These are phyloP conservation scores for Colaptes auratus DNA, from an alignment of 2,113 vertebrate genomes.

Conservation along the genomic window DNA sequence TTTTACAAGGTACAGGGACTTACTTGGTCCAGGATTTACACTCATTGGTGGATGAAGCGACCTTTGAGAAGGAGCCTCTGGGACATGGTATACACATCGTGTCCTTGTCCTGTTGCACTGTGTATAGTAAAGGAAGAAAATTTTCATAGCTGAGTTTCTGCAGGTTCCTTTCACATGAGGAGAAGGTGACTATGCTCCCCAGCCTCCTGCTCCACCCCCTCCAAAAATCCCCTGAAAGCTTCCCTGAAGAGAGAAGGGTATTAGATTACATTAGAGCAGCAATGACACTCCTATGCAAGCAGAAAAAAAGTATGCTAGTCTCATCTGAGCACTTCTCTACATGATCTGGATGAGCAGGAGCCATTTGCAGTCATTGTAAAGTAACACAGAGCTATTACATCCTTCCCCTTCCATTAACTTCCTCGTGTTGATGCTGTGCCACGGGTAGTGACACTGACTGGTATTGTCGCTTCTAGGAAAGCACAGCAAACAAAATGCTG, in stretches of 20 bases:
- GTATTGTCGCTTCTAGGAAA: not conserved
- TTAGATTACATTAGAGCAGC: not conserved
- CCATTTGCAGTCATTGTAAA: not conserved
- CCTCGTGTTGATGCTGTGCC: fast-evolving
- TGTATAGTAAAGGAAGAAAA: constrained; percentile 32
- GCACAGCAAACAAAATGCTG: not conserved
- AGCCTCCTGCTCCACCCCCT: not conserved
- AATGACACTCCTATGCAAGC: not conserved
- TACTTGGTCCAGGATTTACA: constrained; percentile 94
- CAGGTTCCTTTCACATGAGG: not conserved
- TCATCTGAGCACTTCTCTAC: not conserved
- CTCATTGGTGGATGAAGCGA: constrained; percentile 69
- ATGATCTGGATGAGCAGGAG: not conserved
- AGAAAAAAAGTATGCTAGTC: not conserved
- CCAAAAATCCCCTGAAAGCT: not conserved
- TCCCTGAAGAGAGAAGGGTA: not conserved
- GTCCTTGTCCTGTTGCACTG: constrained; percentile 79
- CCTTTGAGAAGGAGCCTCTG: constrained; percentile 84
- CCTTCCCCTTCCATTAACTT: not conserved
- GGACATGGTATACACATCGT: constrained; percentile 76
- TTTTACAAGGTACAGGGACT: constrained; percentile 58
- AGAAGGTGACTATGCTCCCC: not conserved
- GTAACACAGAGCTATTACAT: not conserved
- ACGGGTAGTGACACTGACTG: not conserved
- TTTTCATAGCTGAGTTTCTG: not conserved